Base-by-base conservation (phyloP, 2,888 invertebrate genomes). In the Orchestes rusci region DNA sequence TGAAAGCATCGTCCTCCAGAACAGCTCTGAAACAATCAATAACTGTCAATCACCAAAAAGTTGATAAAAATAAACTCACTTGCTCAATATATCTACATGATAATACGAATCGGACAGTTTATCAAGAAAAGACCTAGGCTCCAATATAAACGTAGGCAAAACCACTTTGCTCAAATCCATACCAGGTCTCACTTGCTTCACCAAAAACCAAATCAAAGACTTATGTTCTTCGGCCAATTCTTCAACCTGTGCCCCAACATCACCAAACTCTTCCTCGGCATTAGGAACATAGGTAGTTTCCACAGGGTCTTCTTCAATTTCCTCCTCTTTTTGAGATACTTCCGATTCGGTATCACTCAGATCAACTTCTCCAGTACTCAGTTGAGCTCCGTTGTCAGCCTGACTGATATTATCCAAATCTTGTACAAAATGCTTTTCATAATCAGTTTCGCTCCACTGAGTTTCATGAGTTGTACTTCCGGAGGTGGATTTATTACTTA, bases 121-220 rank as follows among this genome's bases (percentile, higher is more conserved):
- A 68, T 95, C 94, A 29, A 95, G 73, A 68, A 95, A 93, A 0
- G 93, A 94, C 33, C 94, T 73, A 1, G 94, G 92, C 65, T 95
- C 94, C 55, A 95, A 70, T 43, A 95, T 94, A 65, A 94, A 94
- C 0, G 94, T 94, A 0, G 94, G 94, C 54, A 95, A 71, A 10
- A 93, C 92, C 32, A 95, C 88, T 73, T 89, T 88, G 50, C 88
- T 88, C 19, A 95, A 72, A 71, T 95, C 95, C 95, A 95, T 95
- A 35, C 95, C 95, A 1, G 94, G 93, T 12, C 93, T 77, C 23
- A 93, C 90, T 75, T 95, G 95, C 69, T 95, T 95, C 60, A 95
- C 76, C 28, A 95, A 74, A 64, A 86, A 88, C 94, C 95, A 95
- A 57, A 95, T 84, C 31, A 95, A 73, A 13, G 91, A 91, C 68